Evolutionary conservation across 92 coral and sea anemone genomes (phyloP), one percentile per base, ranked within the genome.

Genomic region (Zoanthus gigantus): DNA sequence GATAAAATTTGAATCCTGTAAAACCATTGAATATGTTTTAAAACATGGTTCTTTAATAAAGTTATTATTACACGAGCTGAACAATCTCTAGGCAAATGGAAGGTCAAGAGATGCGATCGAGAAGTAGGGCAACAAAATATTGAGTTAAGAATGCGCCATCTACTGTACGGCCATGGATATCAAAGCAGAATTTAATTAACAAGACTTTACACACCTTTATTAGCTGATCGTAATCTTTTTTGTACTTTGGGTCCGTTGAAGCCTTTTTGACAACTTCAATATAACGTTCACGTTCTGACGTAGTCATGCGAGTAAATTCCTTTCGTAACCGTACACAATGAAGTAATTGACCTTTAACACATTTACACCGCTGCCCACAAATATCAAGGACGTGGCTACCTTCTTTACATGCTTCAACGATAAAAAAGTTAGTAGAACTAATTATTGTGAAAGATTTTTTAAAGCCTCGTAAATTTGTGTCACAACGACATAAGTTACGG

Each of bases 301-400:
- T 14, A 14, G 85, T 83, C 97, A 94, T 94, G 37, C 87, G 84
- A 0, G 95, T 90, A 75, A 94, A 92, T 81, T 92, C 95, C 71
- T 79, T 88, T 76, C 97, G 78, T n/a, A 90, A 87, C 5, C 97
- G 93, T 15, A 88, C 75, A 82, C 97, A 94, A 74, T 89, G 58
- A 42, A 79, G 85, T 4, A 92, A 77, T 0, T 57, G 87, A 30
- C 95, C 97, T n/a, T 80, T 84, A 15, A 82, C 76, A 52, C 98
- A 96, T 11, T 42, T 61, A 73, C 98, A 96, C 60, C 92, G 90
- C 87, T 95, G 94, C 37, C 94, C 93, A 85, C 98, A 96, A 17
- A 82, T 68, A 84, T 94, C 98, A 31, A 45, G 66, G 75, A 73
- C 61, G 77, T 73, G 87, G 79, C 78, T 86, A 10, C 63, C 83